Evolutionary conservation across 1,140 invertebrate genomes (phyloP).

Genomic region (Venustaconcha ellipsiformis): DNA sequence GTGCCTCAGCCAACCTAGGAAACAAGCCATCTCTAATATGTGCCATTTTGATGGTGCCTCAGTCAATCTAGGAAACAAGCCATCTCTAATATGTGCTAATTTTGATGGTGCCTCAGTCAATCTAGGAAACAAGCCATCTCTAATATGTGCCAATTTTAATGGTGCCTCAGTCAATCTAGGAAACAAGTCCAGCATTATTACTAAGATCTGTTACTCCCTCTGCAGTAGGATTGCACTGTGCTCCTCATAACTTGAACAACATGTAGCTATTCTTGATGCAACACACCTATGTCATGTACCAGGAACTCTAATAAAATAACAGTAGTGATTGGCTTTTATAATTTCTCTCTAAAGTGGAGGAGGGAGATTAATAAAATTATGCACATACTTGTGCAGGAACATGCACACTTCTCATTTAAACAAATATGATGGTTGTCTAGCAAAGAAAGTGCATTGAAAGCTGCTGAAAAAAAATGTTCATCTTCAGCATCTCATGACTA

Average conservation of each 20-base stretch:
- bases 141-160: background rate
- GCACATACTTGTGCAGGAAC: background rate
- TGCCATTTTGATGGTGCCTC: constrained; percentile 6
- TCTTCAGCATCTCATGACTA: constrained; percentile 7
- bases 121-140: too few relatives aligned
- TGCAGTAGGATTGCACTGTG: constrained; percentile 13
- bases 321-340: constrained; percentile 13
- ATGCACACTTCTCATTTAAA: constrained; percentile 8
- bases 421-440: constrained; percentile 17
- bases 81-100: too few relatives aligned
- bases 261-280: constrained; percentile 8
- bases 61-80: background rate
- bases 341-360: constrained; percentile 14
- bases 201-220: constrained; percentile 7
- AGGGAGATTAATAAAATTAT: constrained; percentile 12
- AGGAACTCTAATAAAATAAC: constrained; percentile 9
- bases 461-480: constrained; percentile 19
- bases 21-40: too few relatives aligned
- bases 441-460: constrained; percentile 5
- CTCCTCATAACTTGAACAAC: constrained; percentile 13
- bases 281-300: constrained; percentile 3
- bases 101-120: too few relatives aligned
- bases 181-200: background rate
- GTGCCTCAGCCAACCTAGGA: constrained; percentile 5
- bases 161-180: constrained; percentile 9